Evolutionary conservation across 2,797 vertebrate genomes (phyloP), one percentile per base, ranked within the genome.

Genomic region (Tadarida brasiliensis): DNA sequence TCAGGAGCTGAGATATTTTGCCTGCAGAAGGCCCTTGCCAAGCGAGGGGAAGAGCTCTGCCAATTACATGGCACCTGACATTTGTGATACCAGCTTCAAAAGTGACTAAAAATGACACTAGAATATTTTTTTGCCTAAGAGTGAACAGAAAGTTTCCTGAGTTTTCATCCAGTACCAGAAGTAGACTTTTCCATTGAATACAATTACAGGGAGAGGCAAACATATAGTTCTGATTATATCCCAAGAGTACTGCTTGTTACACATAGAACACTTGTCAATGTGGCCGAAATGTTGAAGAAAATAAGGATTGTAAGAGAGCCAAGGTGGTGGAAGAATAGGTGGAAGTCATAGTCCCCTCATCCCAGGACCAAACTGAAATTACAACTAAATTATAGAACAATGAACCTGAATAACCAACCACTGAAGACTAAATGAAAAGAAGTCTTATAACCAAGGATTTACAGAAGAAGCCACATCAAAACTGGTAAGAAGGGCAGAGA

Each of bases 121-220:
- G 87, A 15, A 68, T 51, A 76, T 71, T 78, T 54, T 87, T 59
- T 33, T 77, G 47, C 56, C 71, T 39, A 68, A 2, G 15, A 33
- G 44, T 63, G 56, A 73, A 56, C n/a, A 86, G 70, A 74, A 80
- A 56, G 57, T 35, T 30, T 54, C 65, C 65, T 49, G 24, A 78
- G 70, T 57, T 83, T 47, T 80, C 47, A 59, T n/a, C 68, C 11
- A 59, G 35, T 76, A 65, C 20, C 44, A 33, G 47, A 22, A 39
- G 24, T 47, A 94, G 91, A n/a, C 11, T 33, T 90, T 83, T 87
- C 49, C 81, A 26, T 12, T 51, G 71, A 91, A 81, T 70, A 70
- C 12, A 65, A 87, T 71, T 80, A 61, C 6, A 54, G 28, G 11
- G 6, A 61, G 39, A 90, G 47, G 47, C 47, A 90, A 83, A 67